Base-by-base conservation (phyloP, 2,888 invertebrate species). In the Pterostichus madidus region DNA sequence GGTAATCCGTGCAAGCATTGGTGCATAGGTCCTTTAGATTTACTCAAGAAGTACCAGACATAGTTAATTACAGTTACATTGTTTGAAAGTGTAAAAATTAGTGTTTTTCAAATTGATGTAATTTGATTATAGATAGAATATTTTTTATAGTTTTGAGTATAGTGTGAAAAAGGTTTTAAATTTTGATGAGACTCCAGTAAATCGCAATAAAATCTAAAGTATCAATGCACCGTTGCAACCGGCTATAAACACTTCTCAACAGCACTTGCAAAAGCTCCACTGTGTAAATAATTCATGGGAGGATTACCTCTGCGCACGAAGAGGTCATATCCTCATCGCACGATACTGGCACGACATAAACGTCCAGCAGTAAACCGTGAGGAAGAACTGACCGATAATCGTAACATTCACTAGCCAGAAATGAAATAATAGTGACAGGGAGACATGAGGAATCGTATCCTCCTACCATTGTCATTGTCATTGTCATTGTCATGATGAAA, bases 161-260 rank as follows among this genome's bases (percentile, higher is more conserved):
- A 13, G 49, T 11, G 13, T n/a, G 56, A 10, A 17, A 56, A 7
- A 17, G 17, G 56, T 5, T n/a, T 31, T 64, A 64, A 32, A 39
- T 64, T 64, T 64, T 39, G 64, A 35, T 64, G 31, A 56, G 31
- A 15, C 56, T 13, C 4, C 4, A 49, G 11, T 59, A 64, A 64
- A 64, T 32, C 64, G 64, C 64, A 15, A 64, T 64, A 64, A 64
- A 64, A 64, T 35, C 64, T 64, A 15, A 64, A 64, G 64, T 64
- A 64, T 64, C 39, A 39, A 64, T 64, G 64, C 64, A 56, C 15
- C 15, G 35, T 64, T 64, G 64, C 35, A 64, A 64, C 17, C 15
- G 39, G 35, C 13, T 10, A 64, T 64, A 64, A 64, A 64, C 64
- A 64, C 64, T 64, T 64, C 64, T 59, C 59, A 10, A 10, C 49